A percentile compares a stretch with the other conserved stretches of the same genome.
phyloP scores from a whole-genome alignment of 1,140 invertebrate genomes.

The Latrodectus geometricus region DNA sequence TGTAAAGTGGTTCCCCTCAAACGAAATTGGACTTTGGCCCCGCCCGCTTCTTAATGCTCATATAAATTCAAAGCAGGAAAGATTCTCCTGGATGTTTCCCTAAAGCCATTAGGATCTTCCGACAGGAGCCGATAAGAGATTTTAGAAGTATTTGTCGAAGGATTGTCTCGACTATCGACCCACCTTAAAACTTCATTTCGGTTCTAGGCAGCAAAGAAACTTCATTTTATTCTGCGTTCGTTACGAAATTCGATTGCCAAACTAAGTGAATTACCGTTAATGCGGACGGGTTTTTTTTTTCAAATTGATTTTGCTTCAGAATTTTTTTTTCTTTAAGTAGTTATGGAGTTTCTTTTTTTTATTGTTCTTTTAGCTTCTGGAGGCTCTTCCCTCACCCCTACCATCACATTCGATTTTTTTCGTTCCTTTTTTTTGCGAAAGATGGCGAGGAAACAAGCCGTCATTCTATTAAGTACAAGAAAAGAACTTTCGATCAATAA shows the following conservation, averaged over 20 bases:
- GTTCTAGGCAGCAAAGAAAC: constrained; percentile 16
- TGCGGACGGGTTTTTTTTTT: constrained; percentile 40
- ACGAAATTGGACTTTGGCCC: background rate
- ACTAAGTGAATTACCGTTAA: constrained; percentile 58
- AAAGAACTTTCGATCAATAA: constrained; percentile 33
- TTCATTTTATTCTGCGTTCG: constrained; percentile 44
- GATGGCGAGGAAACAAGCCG: constrained; percentile 42
- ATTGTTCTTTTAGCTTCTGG: background rate
- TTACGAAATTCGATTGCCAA: constrained; percentile 48
- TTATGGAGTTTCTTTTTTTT: constrained; percentile 27
- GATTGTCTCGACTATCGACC: constrained; percentile 50
- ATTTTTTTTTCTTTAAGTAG: constrained; percentile 10
- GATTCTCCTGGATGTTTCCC: background rate
- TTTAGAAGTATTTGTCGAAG: constrained; percentile 55
- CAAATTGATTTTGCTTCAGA: constrained; percentile 1
- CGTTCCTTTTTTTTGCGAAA: constrained; percentile 26
- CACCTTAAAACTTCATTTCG: constrained; percentile 53
- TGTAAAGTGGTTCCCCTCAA: background rate
- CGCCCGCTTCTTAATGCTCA: constrained; percentile 22
- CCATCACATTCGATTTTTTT: background rate
- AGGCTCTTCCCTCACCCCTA: background rate
- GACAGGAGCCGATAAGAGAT: constrained; percentile 44
- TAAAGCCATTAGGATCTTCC: constrained; percentile 31
- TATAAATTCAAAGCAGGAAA: constrained; percentile 35
- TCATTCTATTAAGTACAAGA: constrained; percentile 38